A percentile compares a stretch with the other conserved stretches of the same genome.
These are phyloP conservation scores for Teleopsis dalmanni DNA, from an alignment of 1,140 invertebrate species.

Conservation along the genomic window DNA sequence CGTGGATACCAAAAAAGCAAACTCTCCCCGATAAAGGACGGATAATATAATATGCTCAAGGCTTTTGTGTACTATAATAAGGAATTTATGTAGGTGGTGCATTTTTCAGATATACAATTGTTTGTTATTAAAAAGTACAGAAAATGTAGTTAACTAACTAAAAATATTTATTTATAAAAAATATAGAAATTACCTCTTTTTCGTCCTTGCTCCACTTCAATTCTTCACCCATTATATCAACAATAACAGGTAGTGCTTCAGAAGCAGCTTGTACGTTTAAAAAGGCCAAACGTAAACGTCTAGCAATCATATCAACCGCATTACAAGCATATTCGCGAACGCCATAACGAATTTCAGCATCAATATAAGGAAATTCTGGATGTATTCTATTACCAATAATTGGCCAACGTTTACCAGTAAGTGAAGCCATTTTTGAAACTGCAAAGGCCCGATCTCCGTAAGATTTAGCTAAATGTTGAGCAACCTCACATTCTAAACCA, in stretches of 20 bases:
- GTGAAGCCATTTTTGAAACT: conserved; percentile 88
- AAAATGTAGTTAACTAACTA: too few relatives aligned
- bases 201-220: conserved; percentile 84
- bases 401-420: conserved; percentile 95
- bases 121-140: too few relatives aligned
- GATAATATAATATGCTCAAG: too few relatives aligned
- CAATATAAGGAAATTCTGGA: conserved; percentile 97
- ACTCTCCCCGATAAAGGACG: too few relatives aligned
- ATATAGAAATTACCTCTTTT: conserved; percentile 50
- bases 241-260: conserved; percentile 85
- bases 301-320: conserved; percentile 92
- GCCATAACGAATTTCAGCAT: conserved; percentile 94
- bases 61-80: too few relatives aligned
- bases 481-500: conserved; percentile 77
- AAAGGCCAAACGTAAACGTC: conserved; percentile 88
- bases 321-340: conserved; percentile 93
- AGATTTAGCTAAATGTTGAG: conserved; percentile 90
- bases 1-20: too few relatives aligned
- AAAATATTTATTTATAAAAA: too few relatives aligned
- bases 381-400: conserved; percentile 94
- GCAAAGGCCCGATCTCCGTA: conserved; percentile 98
- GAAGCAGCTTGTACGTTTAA: conserved; percentile 94
- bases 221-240: conserved; percentile 95
- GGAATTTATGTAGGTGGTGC: too few relatives aligned
- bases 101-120: too few relatives aligned